Evolutionary conservation across 2,113 vertebrate genomes (phyloP).

Genomic region (Pygoscelis antarcticus): DNA sequence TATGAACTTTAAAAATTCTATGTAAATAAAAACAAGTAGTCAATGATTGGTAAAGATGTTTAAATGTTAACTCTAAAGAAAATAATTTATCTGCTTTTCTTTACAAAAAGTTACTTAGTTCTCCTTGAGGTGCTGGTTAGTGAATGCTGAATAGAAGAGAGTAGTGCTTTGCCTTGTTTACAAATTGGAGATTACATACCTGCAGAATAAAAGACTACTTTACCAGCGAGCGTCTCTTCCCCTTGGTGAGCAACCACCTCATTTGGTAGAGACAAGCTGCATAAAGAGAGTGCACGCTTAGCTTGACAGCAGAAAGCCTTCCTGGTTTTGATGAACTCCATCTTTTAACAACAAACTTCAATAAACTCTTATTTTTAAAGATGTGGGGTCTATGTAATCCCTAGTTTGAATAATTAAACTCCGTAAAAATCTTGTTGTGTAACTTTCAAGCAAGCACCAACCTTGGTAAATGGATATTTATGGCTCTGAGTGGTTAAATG

Average conservation of each 20-base stretch:
- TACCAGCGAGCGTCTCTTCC: not conserved
- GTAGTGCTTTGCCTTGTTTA: not conserved
- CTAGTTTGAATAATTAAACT: not conserved
- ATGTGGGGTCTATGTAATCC: fast-evolving
- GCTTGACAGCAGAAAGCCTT: not conserved
- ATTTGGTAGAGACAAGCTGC: not conserved
- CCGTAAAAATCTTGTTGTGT: not conserved
- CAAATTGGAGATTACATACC: not conserved
- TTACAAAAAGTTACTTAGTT: not conserved
- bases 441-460: not conserved
- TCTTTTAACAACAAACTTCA: not conserved
- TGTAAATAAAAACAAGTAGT: not conserved
- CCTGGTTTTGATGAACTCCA: not conserved
- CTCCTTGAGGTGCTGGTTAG: not conserved
- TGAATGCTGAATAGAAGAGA: not conserved
- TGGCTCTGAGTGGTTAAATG: not conserved
- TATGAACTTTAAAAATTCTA: not conserved
- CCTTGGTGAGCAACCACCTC: not conserved
- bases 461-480: not conserved
- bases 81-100: not conserved
- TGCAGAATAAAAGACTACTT: not conserved
- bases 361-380: not conserved
- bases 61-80: not conserved
- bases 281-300: not conserved
- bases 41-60: not conserved